Evolutionary conservation across 2,797 vertebrate genomes (phyloP), one percentile per base, ranked within the genome.

Genomic region (Spinus olivaceus): DNA sequence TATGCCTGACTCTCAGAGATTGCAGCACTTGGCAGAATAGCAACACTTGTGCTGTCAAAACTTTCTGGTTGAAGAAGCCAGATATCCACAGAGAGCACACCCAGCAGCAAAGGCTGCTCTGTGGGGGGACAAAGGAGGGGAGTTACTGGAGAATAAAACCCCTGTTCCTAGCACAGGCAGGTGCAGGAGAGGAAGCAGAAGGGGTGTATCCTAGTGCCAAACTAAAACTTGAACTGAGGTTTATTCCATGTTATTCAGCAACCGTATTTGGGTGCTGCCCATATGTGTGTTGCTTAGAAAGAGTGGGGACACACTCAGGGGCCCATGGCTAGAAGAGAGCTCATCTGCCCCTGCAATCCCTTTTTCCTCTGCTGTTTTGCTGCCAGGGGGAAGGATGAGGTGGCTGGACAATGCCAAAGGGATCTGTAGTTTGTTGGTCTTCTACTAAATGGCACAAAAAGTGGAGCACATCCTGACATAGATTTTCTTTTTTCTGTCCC

Each of bases 281-380:
- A 1, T n/a, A 41, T 0, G 0, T 14, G 17, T 42, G 18, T 10
- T 86, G 24, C 41, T 72, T 54, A 25, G 57, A 59, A 64, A 60
- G 20, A 59, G 30, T 10, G 18, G 24, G 66, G 24, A 50, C 1
- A 1, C 8, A 42, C 23, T 41, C 17, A 44, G 35, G 12, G 19
- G 3, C 7, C 8, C 27, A 12, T 0, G 0, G 22, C 32, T 72
- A 39, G 54, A 90, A 46, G 24, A 63, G 44, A 54, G 8, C 4
- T 83, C 12, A 3, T 77, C 65, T 76, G 22, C 21, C 33, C 71
- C 44, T 88, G 59, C 41, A 80, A 14, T 3, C 2, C 8, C 11
- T 60, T 91, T 76, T 46, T 69, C 44, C 30, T 79, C 66, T 49
- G 35, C 37, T 63, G 35, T 53, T 93, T 79, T 73, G 32, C 22